Evolutionary conservation across 2,797 vertebrate species (phyloP).

Genomic region (Alfaro cultratus): DNA sequence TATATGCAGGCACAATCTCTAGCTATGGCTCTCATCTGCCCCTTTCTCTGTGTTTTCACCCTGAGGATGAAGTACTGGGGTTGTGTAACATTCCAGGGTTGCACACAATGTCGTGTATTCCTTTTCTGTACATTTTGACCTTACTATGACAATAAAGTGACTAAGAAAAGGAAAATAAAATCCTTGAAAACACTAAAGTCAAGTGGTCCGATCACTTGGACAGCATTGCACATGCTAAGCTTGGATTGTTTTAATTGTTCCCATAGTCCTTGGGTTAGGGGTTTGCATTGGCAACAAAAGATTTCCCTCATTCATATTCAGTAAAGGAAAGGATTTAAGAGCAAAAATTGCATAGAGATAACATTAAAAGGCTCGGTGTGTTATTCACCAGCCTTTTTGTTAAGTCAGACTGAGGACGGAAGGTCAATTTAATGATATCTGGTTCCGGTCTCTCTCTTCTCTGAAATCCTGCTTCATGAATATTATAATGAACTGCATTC

Average conservation of each 20-base stretch:
- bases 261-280: background rate
- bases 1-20: background rate
- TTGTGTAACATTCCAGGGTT: background rate
- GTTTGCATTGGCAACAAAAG: background rate
- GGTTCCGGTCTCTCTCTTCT: conserved; percentile 37
- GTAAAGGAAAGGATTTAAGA: background rate
- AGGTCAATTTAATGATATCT: conserved; percentile 51
- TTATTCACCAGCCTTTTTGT: conserved; percentile 1
- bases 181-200: background rate
- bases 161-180: background rate
- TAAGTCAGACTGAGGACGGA: conserved; percentile 16
- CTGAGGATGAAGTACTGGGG: conserved; percentile 23
- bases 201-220: background rate
- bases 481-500: conserved; percentile 60
- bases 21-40: conserved; percentile 27
- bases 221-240: background rate
- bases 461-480: conserved; percentile 63
- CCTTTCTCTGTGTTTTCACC: conserved; percentile 24
- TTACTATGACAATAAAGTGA: background rate
- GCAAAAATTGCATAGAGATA: background rate
- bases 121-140: background rate
- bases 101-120: background rate
- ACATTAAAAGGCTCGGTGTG: background rate
- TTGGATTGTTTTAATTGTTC: background rate
- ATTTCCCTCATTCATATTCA: background rate